These are phyloP conservation scores for Tipula confusa DNA, from an alignment of 2,888 invertebrate genomes.

Conservation along the genomic window DNA sequence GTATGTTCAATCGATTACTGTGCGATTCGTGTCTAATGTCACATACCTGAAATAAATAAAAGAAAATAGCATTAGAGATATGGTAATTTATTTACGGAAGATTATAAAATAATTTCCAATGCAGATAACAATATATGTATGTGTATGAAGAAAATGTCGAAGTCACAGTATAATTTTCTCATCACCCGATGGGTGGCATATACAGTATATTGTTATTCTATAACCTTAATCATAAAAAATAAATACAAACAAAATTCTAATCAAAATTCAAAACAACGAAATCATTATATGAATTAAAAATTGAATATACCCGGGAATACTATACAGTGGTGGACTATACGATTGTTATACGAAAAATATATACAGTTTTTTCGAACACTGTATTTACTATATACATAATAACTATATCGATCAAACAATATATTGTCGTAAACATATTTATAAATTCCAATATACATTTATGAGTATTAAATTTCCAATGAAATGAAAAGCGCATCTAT, in stretches of 20 bases:
- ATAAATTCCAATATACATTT: background rate
- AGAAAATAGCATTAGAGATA: background rate
- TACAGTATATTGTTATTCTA: background rate
- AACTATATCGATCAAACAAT: background rate
- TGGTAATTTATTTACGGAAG: background rate
- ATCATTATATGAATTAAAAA: background rate
- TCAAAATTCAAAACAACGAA: constrained; percentile 20
- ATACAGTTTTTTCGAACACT: background rate
- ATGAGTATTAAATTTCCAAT: background rate
- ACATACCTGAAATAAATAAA: background rate
- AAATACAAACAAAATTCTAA: background rate
- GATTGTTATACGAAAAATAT: background rate
- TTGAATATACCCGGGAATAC: background rate
- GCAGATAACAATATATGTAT: background rate
- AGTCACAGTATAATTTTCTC: background rate
- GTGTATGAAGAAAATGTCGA: background rate
- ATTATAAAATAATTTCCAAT: background rate
- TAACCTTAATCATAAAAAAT: background rate
- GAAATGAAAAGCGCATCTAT: background rate
- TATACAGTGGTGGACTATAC: no score
- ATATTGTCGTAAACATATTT: background rate
- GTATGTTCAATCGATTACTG: background rate
- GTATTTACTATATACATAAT: background rate
- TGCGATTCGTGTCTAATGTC: background rate
- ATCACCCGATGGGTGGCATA: background rate